These are phyloP conservation scores for Holothuria glaberrima DNA, from an alignment of 35 echinoderm and acorn worm genomes.

Conservation along the genomic window DNA sequence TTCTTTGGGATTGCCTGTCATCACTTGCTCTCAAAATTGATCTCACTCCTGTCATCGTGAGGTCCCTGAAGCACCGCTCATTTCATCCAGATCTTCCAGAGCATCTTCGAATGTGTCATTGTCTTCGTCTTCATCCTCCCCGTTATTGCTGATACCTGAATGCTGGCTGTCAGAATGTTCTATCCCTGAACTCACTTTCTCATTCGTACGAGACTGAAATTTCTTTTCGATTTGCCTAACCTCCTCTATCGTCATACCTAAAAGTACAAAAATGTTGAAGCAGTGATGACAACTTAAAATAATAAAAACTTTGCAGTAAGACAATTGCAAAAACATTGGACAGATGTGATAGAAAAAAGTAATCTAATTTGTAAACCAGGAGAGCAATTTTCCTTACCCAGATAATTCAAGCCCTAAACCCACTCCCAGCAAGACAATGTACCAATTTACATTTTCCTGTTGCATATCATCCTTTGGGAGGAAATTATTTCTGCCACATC, in stretches of 20 bases:
- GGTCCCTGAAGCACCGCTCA: constrained; percentile 62
- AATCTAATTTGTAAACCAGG: too few relatives aligned
- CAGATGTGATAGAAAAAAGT: too few relatives aligned
- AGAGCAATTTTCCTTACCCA: too few relatives aligned
- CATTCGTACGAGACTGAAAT: constrained; percentile 83
- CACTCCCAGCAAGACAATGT: too few relatives aligned
- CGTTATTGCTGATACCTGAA: constrained; percentile 45
- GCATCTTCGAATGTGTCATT: constrained; percentile 69
- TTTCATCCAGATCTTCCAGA: constrained; percentile 67
- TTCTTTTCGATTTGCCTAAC: constrained; percentile 84
- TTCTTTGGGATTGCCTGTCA: too few relatives aligned
- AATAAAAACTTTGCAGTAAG: not conserved
- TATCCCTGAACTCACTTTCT: constrained; percentile 79
- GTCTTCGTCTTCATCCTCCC: constrained; percentile 22
- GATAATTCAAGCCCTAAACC: too few relatives aligned
- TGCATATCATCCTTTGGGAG: too few relatives aligned
- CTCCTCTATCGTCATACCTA: constrained; percentile 90
- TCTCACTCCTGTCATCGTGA: constrained; percentile 57
- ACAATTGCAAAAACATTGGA: too few relatives aligned
- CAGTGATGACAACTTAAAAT: not conserved
- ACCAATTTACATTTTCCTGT: too few relatives aligned
- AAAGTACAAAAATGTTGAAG: not conserved
- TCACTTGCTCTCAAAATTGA: too few relatives aligned
- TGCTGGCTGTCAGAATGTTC: constrained; percentile 57
- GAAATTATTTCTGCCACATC: too few relatives aligned